phyloP scores from a whole-genome alignment of 2,113 vertebrate genomes.

The Dasypus novemcinctus region DNA sequence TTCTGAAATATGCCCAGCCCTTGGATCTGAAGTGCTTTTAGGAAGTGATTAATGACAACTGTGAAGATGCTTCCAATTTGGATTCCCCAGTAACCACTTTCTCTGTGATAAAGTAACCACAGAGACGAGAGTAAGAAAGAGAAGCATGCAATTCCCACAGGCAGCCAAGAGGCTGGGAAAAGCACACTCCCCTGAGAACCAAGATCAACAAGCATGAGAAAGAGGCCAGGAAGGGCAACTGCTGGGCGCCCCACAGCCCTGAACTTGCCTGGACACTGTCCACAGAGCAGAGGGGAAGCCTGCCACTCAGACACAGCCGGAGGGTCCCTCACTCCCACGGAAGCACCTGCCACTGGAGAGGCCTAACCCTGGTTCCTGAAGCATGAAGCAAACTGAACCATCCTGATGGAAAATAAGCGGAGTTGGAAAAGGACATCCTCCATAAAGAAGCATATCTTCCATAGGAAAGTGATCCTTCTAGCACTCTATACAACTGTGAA shows the following conservation, averaged over 20 bases:
- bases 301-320: no score
- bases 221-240: no score
- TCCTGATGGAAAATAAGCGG: background rate
- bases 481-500: background rate
- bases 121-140: constrained; percentile 1
- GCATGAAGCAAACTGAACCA: background rate
- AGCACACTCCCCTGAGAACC: background rate
- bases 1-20: background rate
- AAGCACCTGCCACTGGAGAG: rapidly evolving
- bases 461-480: background rate
- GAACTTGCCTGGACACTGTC: rapidly evolving
- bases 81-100: constrained; percentile 72
- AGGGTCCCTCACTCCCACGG: background rate
- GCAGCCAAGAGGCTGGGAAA: background rate
- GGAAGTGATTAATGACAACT: constrained; percentile 75
- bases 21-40: constrained; percentile 59
- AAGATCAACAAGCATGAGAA: rapidly evolving
- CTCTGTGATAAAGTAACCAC: constrained; percentile 76
- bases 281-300: no score
- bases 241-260: background rate
- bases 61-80: constrained; percentile 78
- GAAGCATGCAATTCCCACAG: constrained; percentile 55
- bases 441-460: rapidly evolving
- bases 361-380: background rate
- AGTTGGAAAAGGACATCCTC: no score